Evolutionary conservation across 2,113 vertebrate genomes (phyloP), one percentile per base, ranked within the genome.

Genomic region (Vanacampus margaritifer): DNA sequence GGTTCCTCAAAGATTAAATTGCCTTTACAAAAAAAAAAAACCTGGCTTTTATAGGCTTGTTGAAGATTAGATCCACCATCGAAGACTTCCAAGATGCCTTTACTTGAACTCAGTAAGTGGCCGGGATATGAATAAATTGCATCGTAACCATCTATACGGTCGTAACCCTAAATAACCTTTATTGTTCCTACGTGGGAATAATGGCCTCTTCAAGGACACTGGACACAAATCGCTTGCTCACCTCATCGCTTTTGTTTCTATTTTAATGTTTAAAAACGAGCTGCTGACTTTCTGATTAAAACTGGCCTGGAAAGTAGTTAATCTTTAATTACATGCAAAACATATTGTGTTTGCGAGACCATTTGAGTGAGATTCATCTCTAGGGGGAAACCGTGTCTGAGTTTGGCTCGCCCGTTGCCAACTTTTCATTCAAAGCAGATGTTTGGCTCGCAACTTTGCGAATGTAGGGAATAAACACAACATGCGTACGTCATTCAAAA

Each of bases 341-440:
- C 16, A 32, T 57, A 32, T 57, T 57, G 26, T 16, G 23, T 54
- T 26, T 54, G 24, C 13, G 10, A 54, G 51, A 57, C 16, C 14
- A 17, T 32, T 17, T 28, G 54, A 57, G 26, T 17, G 26, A 14
- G 54, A 60, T n/a, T 37, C 58, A 39, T 60, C 58, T 37, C 32
- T 19, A 60, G 19, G 17, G 32, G 36, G 32, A n/a, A 36, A 37
- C 1, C 17, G 32, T 23, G 58, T 60, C 58, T 60, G 58, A 32
- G 13, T 57, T 41, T 14, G 59, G 9, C 3, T 23, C 36, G 37
- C 21, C 11, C 35, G 9, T 37, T 41, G 59, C 59, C 59, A 61
- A 61, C n/a, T 61, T 37, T 61, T 61, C 37, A 61, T 61, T 23
- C 6, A 23, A 24, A 61, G 37, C 59, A 61, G 59, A 61, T 41